These are phyloP conservation scores for Periphyllus acericola DNA, from an alignment of 2,888 invertebrate species.

Conservation along the genomic window DNA sequence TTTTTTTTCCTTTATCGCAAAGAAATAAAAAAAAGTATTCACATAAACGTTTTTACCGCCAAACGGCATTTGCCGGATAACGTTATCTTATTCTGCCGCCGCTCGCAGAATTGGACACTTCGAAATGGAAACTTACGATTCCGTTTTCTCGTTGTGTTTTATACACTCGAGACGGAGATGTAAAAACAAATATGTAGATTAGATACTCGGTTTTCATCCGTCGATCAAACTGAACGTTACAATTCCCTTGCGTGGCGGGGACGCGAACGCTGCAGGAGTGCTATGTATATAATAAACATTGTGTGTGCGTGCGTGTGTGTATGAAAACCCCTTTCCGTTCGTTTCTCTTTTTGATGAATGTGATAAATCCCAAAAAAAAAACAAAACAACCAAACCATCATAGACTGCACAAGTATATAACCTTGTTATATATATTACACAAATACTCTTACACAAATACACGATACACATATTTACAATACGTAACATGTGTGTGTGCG, in stretches of 20 bases:
- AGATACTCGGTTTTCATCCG: conserved; percentile 49
- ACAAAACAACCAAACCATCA: conserved; percentile 16
- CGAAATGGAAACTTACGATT: conserved; percentile 20
- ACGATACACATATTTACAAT: background rate
- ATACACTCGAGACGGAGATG: conserved; percentile 18
- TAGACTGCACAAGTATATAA: background rate
- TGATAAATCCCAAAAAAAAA: conserved; percentile 34
- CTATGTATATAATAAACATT: background rate
- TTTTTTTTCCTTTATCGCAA: background rate
- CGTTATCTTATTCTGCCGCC: conserved; percentile 10
- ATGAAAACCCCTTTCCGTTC: background rate
- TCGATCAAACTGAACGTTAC: conserved; percentile 47
- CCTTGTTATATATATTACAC: background rate
- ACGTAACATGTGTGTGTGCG: background rate
- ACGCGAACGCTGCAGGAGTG: background rate
- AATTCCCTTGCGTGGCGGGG: conserved; percentile 22
- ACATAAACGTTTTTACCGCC: conserved; percentile 3
- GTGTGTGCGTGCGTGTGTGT: background rate
- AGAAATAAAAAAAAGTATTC: background rate
- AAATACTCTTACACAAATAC: background rate
- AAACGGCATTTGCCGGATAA: conserved; percentile 18
- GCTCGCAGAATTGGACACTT: conserved; percentile 41
- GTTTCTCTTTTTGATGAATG: conserved; percentile 34
- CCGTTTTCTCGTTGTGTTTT: background rate
- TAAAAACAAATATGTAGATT: conserved; percentile 48